Conservation (phyloP, 1,140 invertebrate genomes). For the Bombus sylvicola region DNA sequence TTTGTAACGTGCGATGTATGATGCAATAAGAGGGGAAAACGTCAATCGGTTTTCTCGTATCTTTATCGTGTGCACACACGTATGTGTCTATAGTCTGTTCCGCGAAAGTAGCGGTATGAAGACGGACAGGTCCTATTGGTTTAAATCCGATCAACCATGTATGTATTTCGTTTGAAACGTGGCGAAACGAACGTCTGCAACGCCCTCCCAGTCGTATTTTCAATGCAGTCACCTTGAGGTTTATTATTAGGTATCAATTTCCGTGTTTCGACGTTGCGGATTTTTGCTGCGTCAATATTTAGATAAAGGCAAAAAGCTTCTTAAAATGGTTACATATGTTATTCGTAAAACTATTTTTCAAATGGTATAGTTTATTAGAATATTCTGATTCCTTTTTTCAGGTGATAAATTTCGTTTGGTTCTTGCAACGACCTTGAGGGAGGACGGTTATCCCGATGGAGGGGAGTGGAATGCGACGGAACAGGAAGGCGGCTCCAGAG, state of each 20-base stretch:
- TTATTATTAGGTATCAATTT: conserved; percentile 53
- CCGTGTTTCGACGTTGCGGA: conserved; percentile 17
- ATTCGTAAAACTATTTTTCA: not conserved
- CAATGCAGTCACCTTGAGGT: conserved; percentile 45
- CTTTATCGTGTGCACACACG: not conserved
- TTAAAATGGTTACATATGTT: not conserved
- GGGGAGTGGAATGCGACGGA: conserved; percentile 96
- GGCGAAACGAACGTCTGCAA: conserved; percentile 39
- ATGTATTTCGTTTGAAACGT: conserved; percentile 32
- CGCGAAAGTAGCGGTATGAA: conserved; percentile 4
- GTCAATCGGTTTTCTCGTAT: not conserved
- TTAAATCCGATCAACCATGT: conserved; percentile 29
- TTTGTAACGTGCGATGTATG: not conserved
- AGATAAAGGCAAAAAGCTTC: not conserved
- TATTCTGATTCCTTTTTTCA: conserved; percentile 50
- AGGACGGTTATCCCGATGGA: conserved; percentile 97
- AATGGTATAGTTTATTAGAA: not conserved
- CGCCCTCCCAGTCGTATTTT: conserved; percentile 53
- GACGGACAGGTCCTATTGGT: not conserved
- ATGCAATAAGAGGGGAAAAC: not conserved
- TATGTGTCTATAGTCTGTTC: not conserved
- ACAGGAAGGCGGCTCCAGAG: conserved; percentile 91
- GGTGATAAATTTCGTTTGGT: conserved; percentile 97
- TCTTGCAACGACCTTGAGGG: conserved; percentile 95
- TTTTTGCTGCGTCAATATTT: not conserved